phyloP scores from a whole-genome alignment of 2,797 vertebrate species.

The Chiloscyllium punctatum region DNA sequence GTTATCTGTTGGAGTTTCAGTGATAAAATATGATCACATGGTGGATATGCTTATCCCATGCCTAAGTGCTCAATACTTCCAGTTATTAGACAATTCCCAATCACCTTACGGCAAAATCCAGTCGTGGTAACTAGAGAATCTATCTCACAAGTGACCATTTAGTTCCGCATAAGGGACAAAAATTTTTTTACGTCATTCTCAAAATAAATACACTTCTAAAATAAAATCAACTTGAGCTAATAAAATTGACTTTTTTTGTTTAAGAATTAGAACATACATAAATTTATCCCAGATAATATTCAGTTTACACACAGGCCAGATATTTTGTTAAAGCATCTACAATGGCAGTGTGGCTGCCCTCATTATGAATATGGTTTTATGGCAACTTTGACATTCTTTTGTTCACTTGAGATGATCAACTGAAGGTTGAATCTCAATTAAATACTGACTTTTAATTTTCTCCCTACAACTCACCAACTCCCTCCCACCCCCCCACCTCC shows the following conservation, averaged over 20 bases:
- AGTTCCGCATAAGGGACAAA: not conserved
- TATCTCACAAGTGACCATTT: not conserved
- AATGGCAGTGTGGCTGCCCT: not conserved
- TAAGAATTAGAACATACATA: not conserved
- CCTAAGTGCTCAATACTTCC: not conserved
- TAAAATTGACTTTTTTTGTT: not conserved
- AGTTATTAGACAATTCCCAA: not conserved
- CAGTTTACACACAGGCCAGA: not conserved
- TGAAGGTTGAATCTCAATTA: not conserved
- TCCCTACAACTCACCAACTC: not conserved
- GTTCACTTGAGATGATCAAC: not conserved
- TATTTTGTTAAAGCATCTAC: not conserved
- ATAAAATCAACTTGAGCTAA: not conserved
- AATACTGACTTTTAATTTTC: not conserved
- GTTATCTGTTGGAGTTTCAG: not conserved
- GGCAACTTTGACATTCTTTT: not conserved
- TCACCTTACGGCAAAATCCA: not conserved
- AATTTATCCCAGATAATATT: not conserved
- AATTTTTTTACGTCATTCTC: not conserved
- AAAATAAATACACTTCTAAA: not conserved
- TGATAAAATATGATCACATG: not conserved
- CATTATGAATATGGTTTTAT: not conserved
- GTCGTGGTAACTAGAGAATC: not conserved
- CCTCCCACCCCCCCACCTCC: not conserved
- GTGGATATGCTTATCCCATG: not conserved